Evolutionary conservation across 2,113 vertebrate genomes (phyloP), one percentile per base, ranked within the genome.

Genomic region (Clarias gariepinus): DNA sequence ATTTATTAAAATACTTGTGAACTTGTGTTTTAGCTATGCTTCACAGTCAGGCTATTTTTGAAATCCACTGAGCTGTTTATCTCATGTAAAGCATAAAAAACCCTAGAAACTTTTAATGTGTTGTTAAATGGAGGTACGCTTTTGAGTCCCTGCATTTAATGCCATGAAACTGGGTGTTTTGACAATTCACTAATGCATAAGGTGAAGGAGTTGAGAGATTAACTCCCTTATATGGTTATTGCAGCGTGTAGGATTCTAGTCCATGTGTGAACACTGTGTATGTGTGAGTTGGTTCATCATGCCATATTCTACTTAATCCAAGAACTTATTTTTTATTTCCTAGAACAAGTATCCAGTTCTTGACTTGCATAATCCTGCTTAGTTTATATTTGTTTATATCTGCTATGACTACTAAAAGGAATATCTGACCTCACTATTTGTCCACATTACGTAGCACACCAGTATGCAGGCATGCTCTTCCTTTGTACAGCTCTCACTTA

Each of bases 241-340:
- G 33, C 47, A 89, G 90, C 88, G 88, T 82, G 90, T 80, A 82
- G 73, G 61, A 25, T 13, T 66, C 61, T 47, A 0, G 36, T 77
- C 64, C 88, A 86, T 86, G 88, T 85, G 74, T 91, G 90, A 91
- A 66, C 74, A 82, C 5, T n/a, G 21, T 25, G 21, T 76, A 47
- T 53, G n/a, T 74, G 88, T 57, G 52, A 30, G 53, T 58, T 47
- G 47, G 7, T 47, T 8, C 6, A 47, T 47, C 47, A 8, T 47
- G 47, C 47, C 47, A 8, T 47, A 47, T 47, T 47, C 47, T 47
- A 47, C 47, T 47, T 47, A 47, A 47, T 36, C 47, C 47, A 6
- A 47, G 47, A 47, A 47, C 47, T 47, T 7, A 47, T 47, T 7
- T 7, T 47, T 47, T 47, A 47, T 47, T 47, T 47, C 47, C 47